These are phyloP conservation scores for Scaptodrosophila lebanonensis DNA, from an alignment of 1,140 invertebrate genomes.

Conservation along the genomic window DNA sequence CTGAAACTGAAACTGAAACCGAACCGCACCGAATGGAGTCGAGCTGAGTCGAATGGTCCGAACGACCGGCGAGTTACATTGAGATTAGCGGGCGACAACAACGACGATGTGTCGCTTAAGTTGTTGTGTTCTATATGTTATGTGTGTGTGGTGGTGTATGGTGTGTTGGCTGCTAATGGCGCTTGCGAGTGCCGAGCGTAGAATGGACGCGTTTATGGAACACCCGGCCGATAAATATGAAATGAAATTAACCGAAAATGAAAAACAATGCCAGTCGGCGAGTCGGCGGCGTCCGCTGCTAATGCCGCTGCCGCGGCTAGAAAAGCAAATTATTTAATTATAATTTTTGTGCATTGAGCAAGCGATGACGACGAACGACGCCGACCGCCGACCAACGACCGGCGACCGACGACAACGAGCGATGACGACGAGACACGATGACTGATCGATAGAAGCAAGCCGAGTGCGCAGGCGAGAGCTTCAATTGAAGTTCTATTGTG, in stretches of 20 bases:
- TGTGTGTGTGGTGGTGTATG: no score
- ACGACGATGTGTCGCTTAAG: background rate
- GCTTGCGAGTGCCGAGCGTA: slow-evolving; percentile 41
- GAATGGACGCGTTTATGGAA: slow-evolving; percentile 58
- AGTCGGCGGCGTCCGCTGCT: background rate
- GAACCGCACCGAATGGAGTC: background rate
- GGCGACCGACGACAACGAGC: no score
- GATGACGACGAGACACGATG: no score
- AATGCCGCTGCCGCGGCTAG: slow-evolving; percentile 2
- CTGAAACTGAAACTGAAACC: slow-evolving; percentile 20
- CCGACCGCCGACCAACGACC: slow-evolving; percentile 1
- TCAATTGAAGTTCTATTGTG: background rate
- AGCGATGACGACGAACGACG: slow-evolving; percentile 10
- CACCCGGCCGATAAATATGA: slow-evolving; percentile 61
- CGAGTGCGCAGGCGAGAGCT: background rate
- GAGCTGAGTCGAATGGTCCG: background rate
- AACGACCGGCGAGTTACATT: background rate
- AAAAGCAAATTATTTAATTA: slow-evolving; percentile 71
- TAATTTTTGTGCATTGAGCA: slow-evolving; percentile 20
- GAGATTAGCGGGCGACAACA: background rate
- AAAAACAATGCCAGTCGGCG: no score
- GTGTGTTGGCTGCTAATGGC: no score
- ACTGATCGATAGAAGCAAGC: background rate
- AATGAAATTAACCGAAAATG: slow-evolving; percentile 38
- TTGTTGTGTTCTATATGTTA: background rate